phyloP scores from a whole-genome alignment of 2,888 invertebrate genomes.

The Stenoptilia bipunctidactyla region DNA sequence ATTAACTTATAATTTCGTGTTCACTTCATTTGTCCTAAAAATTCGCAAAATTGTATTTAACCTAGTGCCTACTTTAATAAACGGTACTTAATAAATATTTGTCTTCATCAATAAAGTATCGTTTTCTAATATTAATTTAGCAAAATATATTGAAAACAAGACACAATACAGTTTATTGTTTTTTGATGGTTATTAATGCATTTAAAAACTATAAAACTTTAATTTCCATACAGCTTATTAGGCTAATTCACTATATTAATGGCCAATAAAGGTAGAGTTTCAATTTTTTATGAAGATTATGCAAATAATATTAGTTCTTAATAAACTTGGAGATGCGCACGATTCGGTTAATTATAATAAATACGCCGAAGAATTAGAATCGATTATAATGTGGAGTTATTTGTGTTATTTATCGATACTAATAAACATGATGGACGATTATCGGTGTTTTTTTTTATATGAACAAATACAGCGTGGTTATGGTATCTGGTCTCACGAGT shows the following conservation, averaged over 20 bases:
- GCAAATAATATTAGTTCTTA: constrained; percentile 66
- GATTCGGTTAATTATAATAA: constrained; percentile 55
- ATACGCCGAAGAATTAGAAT: constrained; percentile 66
- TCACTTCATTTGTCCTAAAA: too few relatives aligned
- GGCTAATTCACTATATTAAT: constrained; percentile 57
- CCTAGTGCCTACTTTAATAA: not conserved
- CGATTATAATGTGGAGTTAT: constrained; percentile 42
- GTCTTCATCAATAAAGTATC: not conserved
- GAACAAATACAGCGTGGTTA: constrained; percentile 38
- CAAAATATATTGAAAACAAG: constrained; percentile 9
- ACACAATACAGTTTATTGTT: constrained; percentile 32
- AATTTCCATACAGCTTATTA: constrained; percentile 39
- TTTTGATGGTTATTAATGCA: constrained; percentile 37
- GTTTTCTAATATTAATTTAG: constrained; percentile 6
- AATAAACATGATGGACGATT: constrained; percentile 67
- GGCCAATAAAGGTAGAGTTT: constrained; percentile 60
- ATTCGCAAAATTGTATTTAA: too few relatives aligned
- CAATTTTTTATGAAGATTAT: constrained; percentile 45
- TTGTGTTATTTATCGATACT: constrained; percentile 54
- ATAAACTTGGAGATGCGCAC: constrained; percentile 37
- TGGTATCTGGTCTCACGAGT: constrained; percentile 38
- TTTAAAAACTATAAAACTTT: constrained; percentile 35
- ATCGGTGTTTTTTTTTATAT: constrained; percentile 44
- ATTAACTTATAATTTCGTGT: too few relatives aligned
- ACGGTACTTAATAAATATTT: not conserved